Base-by-base conservation (phyloP, 2,113 vertebrate species). In the Lethenteron camtschaticum region DNA sequence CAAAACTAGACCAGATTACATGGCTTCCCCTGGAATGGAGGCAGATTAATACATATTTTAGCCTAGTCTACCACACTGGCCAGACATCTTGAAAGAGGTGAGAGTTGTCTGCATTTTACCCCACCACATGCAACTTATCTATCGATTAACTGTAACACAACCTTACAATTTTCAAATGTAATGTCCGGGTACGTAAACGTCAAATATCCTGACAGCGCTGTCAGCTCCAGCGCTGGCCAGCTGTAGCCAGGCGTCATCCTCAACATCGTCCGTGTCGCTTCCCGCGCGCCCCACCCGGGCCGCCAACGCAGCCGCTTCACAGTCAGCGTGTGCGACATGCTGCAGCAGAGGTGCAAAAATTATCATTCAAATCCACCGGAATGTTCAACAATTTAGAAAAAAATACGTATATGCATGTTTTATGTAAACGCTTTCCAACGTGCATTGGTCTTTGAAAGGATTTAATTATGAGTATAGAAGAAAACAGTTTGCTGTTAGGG, bases 171-270 rank as follows among this genome's bases (percentile, higher is more conserved):
- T 16, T 60, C 57, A 71, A 72, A 56, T 73, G 76, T 82, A 80
- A 76, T 82, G 77, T 74, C 77, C 70, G 73, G 57, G 70, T 72
- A 74, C 80, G 79, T 86, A 83, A 79, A 96, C 74, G 77, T 76
- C 85, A 79, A 89, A 84, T 81, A 96, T 88, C 81, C 87, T 99
- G 80, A 99, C 84, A 69, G 79, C 78, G 71, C 88, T 83, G 82
- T 99, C 92, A 4, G 83, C 83, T 59, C 89, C 81, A 75, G 87
- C 89, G 68, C 87, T 96, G 74, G 87, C 90, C 57, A 96, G 82
- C 78, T 95, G 84, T 74, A 92, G 71, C 86, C 86, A 91, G 70
- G 80, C 80, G 57, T 78, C 75, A 74, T 77, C 80, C 72, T 77
- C 77, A 55, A 72, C 71, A 56, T 78, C 76, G 4, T 78, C 77